Base-by-base conservation (phyloP, 2,888 invertebrate genomes). In the Notodonta dromedarius region DNA sequence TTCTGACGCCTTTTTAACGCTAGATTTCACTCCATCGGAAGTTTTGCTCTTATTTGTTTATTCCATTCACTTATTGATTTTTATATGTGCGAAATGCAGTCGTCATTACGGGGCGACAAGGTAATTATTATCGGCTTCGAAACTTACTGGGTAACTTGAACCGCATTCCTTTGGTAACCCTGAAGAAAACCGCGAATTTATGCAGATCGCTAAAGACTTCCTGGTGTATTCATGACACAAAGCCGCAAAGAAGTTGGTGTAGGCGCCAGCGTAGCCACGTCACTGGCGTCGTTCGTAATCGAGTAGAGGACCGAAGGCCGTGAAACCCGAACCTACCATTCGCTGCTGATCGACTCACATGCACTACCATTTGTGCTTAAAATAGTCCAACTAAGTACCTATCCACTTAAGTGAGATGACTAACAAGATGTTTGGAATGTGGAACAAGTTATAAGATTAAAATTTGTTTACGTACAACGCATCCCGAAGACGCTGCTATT, bases 281-380 rank as follows among this genome's bases (percentile, higher is more conserved):
- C 89, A 86, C 80, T 79, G 90, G 86, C 90, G 90, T 77, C 89
- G 84, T 72, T 83, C 84, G 92, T 91, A 93, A 93, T 89, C 87
- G 88, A 93, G 87, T 86, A 86, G 82, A 80, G 82, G 81, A 77
- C 81, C 87, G 90, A 93, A 93, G 93, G 93, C 82, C 92, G 79
- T 82, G 92, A 87, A 93, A 93, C 83, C 78, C 81, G 91, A 93
- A 85, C 88, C 86, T 81, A 82, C 86, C 86, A 83, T 83, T 88
- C 88, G 86, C 82, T 86, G 82, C 83, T 86, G 86, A 89, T 89
- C 83, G 78, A 78, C 79, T 73, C 65, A 64, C 62, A 76, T 70
- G 71, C 75, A 62, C 58, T 70, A 69, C 61, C 63, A 69, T 77
- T 68, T 69, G 65, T 67, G 64, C 70, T 70, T 72, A 65, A 72